Evolutionary conservation across 2,888 invertebrate species (phyloP), one percentile per base, ranked within the genome.

Genomic region (Boloria euphrosyne): DNA sequence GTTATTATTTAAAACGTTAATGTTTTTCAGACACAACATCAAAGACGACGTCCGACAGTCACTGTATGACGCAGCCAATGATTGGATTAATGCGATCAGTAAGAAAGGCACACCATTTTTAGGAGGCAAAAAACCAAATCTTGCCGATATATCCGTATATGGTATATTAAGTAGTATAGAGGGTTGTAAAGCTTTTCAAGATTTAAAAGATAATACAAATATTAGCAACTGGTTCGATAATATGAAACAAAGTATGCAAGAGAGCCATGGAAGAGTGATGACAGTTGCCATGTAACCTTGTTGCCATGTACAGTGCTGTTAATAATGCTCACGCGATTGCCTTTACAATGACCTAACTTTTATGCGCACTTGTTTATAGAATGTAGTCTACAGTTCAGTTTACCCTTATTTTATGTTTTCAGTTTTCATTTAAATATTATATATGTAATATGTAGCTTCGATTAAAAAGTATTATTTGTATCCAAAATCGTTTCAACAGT

Each of bases 141-240:
- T 99, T 7, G 97, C 98, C 0, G 99, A 99, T 92, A 90, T 99
- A 59, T 94, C 98, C 0, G 96, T 98, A 1, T 99, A 95, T 81
- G 99, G 99, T 1, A 95, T 98, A 3, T 91, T 99, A 4, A 96
- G 95, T 82, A 98, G 98, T 80, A 98, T 99, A 81, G 98, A 99
- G 87, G 98, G 98, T 0, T 98, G 98, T 79, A 85, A 93, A 50
- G 97, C 99, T 0, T 99, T 99, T 83, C 90, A 95, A 75, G 99
- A 99, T 83, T 89, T 96, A 54, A 83, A 96, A 46, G 75, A 92
- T 2, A 93, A 97, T 76, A 97, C 98, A 0, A 94, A 95, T 59
- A 95, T 98, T 60, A 94, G 94, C 47, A 86, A 80, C 22, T 97
- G 98, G 98, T 98, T 96, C 83, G 93, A 93, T 73, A 92, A 93